phyloP scores from a whole-genome alignment of 2,797 vertebrate species.

The Gymnocypris eckloni region DNA sequence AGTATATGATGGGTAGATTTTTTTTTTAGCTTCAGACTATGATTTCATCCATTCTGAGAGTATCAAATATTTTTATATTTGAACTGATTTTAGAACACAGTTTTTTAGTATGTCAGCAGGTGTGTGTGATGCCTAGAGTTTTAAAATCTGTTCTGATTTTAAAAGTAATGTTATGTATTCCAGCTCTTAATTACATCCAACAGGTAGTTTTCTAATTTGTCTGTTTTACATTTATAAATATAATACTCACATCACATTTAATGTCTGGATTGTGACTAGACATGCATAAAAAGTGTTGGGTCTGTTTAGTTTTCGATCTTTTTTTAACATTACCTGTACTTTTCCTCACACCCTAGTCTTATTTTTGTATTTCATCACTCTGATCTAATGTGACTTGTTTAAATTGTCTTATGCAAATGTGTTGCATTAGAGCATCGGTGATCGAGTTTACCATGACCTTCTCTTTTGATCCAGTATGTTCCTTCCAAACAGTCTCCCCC shows the following conservation, averaged over 20 bases:
- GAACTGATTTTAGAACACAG: neutral
- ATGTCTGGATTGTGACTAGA: constrained; percentile 6
- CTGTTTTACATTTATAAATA: neutral
- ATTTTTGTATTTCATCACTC: neutral
- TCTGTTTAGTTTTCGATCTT: neutral
- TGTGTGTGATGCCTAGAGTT: neutral
- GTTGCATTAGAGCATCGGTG: constrained; percentile 12
- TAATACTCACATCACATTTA: neutral
- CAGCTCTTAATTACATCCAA: neutral
- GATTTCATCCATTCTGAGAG: neutral
- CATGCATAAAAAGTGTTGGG: neutral
- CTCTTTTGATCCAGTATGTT: constrained; percentile 37
- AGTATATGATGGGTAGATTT: neutral
- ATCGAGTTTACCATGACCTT: constrained; percentile 36
- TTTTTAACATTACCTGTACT: neutral
- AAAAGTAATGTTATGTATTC: neutral
- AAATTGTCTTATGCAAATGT: constrained; percentile 7
- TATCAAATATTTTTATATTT: neutral
- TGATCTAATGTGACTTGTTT: constrained; percentile 16
- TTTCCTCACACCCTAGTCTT: neutral
- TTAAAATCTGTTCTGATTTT: neutral
- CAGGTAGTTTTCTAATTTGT: neutral
- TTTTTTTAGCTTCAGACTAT: neutral
- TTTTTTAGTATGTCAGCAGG: neutral
- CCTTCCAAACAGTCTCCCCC: constrained; percentile 33